A percentile compares a stretch with the other conserved stretches of the same genome.
phyloP scores from a whole-genome alignment of 2,113 vertebrate genomes.

The Bufo bufo region DNA sequence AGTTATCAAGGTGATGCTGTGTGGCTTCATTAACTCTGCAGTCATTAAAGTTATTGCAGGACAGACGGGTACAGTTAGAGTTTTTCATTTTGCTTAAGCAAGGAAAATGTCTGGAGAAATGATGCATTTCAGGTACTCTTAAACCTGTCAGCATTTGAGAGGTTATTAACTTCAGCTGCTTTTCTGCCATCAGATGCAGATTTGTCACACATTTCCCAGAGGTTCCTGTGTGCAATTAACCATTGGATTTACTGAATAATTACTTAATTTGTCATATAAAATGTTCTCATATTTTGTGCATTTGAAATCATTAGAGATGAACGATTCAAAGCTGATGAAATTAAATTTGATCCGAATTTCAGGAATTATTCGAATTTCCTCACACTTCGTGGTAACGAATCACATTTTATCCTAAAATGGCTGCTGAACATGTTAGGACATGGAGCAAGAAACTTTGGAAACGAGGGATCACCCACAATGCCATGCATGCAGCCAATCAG shows the following conservation, averaged over 20 bases:
- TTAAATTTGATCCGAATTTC: too few species aligned
- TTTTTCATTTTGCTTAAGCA: constrained; percentile 66
- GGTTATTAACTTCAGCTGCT: constrained; percentile 72
- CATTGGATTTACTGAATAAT: constrained; percentile 84
- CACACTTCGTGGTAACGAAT: too few species aligned
- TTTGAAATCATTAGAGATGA: constrained; percentile 65
- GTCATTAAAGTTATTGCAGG: constrained; percentile 57
- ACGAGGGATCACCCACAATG: too few species aligned
- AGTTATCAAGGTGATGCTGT: constrained; percentile 56
- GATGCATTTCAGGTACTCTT: constrained; percentile 65
- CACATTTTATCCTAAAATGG: too few species aligned
- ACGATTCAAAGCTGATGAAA: too few species aligned
- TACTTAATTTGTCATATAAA: constrained; percentile 88
- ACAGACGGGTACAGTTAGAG: constrained; percentile 61
- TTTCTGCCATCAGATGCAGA: constrained; percentile 76
- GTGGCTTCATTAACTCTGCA: constrained; percentile 61
- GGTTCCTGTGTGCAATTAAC: constrained; percentile 83
- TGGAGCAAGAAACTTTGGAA: too few species aligned
- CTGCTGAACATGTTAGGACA: too few species aligned
- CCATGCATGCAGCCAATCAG: too few species aligned
- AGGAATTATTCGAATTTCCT: too few species aligned
- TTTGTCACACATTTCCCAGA: constrained; percentile 81
- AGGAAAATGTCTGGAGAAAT: constrained; percentile 65
- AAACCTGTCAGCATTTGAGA: constrained; percentile 64
- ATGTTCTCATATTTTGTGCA: constrained; percentile 80